Conservation (phyloP, 2,113 vertebrate genomes). For the Dolichallabes microphthalmus region DNA sequence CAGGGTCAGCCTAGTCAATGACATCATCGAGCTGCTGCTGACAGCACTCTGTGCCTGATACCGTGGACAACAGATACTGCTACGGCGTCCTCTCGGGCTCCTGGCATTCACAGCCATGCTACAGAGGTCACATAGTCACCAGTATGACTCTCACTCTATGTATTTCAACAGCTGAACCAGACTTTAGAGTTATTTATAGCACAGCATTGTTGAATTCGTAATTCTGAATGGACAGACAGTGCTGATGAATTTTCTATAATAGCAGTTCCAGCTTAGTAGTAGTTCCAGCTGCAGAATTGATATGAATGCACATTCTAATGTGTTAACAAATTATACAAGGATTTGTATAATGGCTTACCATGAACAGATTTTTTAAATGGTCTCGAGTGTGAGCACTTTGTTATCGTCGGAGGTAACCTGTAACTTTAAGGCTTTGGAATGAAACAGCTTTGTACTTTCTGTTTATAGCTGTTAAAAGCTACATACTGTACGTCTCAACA, state of each 20-base stretch:
- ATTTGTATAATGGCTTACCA: background rate
- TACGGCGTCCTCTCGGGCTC: slow-evolving; percentile 7
- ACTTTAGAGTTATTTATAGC: background rate
- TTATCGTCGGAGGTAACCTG: background rate
- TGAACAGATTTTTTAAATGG: background rate
- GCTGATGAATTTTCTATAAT: background rate
- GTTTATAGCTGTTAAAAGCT: background rate
- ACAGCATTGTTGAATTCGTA: background rate
- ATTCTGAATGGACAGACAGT: background rate
- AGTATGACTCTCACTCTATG: background rate
- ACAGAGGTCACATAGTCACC: slow-evolving; percentile 10
- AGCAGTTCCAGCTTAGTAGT: background rate
- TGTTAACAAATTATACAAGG: background rate
- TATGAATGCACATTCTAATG: background rate
- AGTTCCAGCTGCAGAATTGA: background rate
- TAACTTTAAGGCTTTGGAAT: background rate
- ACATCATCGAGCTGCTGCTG: slow-evolving; percentile 46
- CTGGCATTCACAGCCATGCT: slow-evolving; percentile 16
- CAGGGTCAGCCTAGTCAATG: slow-evolving; percentile 38
- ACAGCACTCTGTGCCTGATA: slow-evolving; percentile 44
- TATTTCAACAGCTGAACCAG: background rate
- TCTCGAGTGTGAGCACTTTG: background rate
- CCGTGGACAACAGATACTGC: slow-evolving; percentile 28
- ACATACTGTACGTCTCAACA: background rate
- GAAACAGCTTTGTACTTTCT: background rate